Base-by-base conservation (phyloP, 2,888 invertebrate genomes). In the Cerceris rybyensis region DNA sequence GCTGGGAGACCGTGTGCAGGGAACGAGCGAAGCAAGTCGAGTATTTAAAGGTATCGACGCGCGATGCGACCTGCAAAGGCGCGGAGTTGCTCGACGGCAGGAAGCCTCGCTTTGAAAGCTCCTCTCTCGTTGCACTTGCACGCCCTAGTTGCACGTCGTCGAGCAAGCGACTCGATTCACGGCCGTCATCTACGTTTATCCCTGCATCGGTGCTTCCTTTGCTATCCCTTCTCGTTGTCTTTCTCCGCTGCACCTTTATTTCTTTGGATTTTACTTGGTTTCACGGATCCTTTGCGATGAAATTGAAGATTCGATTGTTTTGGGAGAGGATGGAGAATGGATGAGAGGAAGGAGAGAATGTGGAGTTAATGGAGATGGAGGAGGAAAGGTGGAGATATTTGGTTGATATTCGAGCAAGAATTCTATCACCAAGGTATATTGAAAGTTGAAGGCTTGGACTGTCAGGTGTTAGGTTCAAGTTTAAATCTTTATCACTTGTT, bases 71-170 rank as follows among this genome's bases (percentile, higher is more conserved):
- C 49, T 58, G 78, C 61, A 69, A 78, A 75, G 70, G 55, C 67
- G 70, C 63, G 74, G 65, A 71, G 70, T 57, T 61, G 71, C 60
- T 49, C 50, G 66, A 28, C 16, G 63, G 49, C 63, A 72, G 70
- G 72, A 80, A 63, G 64, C 70, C 43, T 72, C 64, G 67, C 82
- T 80, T 85, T 78, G 85, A 76, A 65, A 54, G 70, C 74, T 50
- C 70, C 42, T 70, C 72, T 28, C 59, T 75, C 65, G 74, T 75
- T 61, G 71, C 50, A 71, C 70, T 78, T 70, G 77, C 75, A 80
- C 72, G 85, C 75, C 76, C 83, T 73, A 85, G 72, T 85, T 85
- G 77, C 80, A 75, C 82, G 68, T 67, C 81, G 71, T 59, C 79
- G 76, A 76, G 71, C 70, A 67, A 80, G 57, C 70, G 69, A 61